Base-by-base conservation (phyloP, 2,888 invertebrate genomes). In the Hypomecis atomaria region DNA sequence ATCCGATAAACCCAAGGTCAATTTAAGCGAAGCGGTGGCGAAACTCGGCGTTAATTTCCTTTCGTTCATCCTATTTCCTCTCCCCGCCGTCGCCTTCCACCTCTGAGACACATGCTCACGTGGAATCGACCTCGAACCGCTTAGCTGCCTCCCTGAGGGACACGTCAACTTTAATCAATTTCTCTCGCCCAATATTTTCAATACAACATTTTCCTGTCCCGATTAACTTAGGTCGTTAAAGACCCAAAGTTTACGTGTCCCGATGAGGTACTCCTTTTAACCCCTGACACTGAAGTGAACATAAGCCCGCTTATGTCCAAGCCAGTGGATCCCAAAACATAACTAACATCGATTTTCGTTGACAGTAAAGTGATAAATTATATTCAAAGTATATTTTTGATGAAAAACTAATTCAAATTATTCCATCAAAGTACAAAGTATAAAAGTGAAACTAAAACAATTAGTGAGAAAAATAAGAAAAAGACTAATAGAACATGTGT, bases 21-120 rank as follows among this genome's bases (percentile, higher is more conserved):
- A 75, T 78, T 77, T 76, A 79, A 90, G 92, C 83, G 92, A 92
- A 85, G 92, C 92, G 92, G 91, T 92, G 91, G 90, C 80, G 81
- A 65, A 79, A 75, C 87, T 86, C 82, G 82, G 83, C 78, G 71
- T 72, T 78, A 70, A 77, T 80, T 81, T 83, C 82, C 82, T 79
- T 74, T 76, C 79, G 68, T 78, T 77, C 60, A 76, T 84, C 82
- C 89, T 80, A 84, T 84, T 87, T 92, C 92, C 87, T 86, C 81
- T 84, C 89, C 82, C 77, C 79, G 84, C 85, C 84, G 82, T 88
- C 88, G 91, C 94, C 93, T 93, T 92, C 87, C 93, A 93, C 92
- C 93, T 89, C 93, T 92, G 89, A 87, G 84, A 73, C 70, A 70
- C 70, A 77, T 81, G 71, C 84, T 92, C 85, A 92, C 67, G 92